Evolutionary conservation across 1,140 invertebrate species (phyloP).

Genomic region (Drosophila nannoptera): DNA sequence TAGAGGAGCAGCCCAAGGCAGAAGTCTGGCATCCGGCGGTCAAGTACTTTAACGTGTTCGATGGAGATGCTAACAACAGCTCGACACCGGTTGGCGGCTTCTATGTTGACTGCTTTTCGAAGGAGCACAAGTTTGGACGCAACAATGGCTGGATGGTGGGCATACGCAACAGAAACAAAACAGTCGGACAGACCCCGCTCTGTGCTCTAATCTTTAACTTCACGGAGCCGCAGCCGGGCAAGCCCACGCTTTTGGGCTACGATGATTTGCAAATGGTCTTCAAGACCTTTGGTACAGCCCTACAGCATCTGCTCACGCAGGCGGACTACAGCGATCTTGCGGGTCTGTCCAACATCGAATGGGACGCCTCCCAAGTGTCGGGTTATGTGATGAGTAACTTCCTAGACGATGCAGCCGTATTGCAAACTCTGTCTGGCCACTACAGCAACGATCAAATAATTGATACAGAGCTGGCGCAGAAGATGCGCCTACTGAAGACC

Average conservation of each 20-base stretch:
- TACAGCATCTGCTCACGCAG: slow-evolving; percentile 90
- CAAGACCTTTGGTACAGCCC: slow-evolving; percentile 89
- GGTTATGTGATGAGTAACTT: slow-evolving; percentile 90
- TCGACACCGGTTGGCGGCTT: slow-evolving; percentile 86
- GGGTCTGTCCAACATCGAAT: slow-evolving; percentile 92
- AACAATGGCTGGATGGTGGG: slow-evolving; percentile 85
- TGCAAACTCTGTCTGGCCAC: slow-evolving; percentile 87
- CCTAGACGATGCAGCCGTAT: slow-evolving; percentile 85
- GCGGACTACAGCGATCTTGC: slow-evolving; percentile 90
- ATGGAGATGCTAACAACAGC: slow-evolving; percentile 81
- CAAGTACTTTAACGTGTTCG: slow-evolving; percentile 89
- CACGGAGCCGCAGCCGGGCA: slow-evolving; percentile 82
- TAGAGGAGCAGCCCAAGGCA: slow-evolving; percentile 84
- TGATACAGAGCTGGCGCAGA: slow-evolving; percentile 83
- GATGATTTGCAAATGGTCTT: slow-evolving; percentile 88
- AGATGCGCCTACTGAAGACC: slow-evolving; percentile 83
- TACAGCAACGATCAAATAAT: slow-evolving; percentile 86
- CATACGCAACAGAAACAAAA: slow-evolving; percentile 85
- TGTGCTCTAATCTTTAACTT: slow-evolving; percentile 92
- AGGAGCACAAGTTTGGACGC: slow-evolving; percentile 81
- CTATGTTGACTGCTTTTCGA: slow-evolving; percentile 90
- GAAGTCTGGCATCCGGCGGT: slow-evolving; percentile 92
- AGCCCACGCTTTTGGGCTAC: slow-evolving; percentile 87
- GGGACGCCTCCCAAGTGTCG: slow-evolving; percentile 91
- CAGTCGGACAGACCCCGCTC: slow-evolving; percentile 83